These are phyloP conservation scores for Euzetes globulus DNA, from an alignment of 2,888 invertebrate species.

Conservation along the genomic window DNA sequence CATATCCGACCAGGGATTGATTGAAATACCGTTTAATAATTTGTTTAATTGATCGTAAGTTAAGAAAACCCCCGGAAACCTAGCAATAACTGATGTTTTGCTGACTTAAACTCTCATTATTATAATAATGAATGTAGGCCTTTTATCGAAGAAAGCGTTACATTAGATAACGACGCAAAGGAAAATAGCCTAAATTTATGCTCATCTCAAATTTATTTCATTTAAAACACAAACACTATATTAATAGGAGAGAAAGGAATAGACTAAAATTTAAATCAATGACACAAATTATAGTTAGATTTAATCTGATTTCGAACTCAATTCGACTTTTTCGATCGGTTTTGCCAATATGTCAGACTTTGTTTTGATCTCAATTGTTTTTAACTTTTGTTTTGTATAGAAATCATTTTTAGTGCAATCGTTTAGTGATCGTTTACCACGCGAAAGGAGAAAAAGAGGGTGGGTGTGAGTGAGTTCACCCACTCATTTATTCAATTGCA, in stretches of 20 bases:
- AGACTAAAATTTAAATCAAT: neutral
- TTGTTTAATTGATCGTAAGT: conserved; percentile 10
- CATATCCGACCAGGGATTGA: conserved; percentile 9
- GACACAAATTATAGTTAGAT: neutral
- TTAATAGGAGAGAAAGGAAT: neutral
- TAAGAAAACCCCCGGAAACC: neutral
- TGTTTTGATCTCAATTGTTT: conserved; percentile 8
- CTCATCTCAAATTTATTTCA: neutral
- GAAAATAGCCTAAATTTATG: neutral
- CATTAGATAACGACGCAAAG: neutral
- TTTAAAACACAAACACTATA: no score
- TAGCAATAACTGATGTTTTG: neutral
- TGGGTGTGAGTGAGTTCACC: no score
- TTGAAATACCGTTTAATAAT: neutral
- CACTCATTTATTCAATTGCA: neutral
- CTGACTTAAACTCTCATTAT: conserved; percentile 5
- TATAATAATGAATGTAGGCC: neutral
- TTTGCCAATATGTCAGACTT: neutral
- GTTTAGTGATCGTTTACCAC: conserved; percentile 15
- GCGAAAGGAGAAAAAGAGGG: neutral
- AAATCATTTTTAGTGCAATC: neutral
- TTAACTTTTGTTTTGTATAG: neutral
- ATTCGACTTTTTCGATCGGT: neutral
- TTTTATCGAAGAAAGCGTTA: neutral
- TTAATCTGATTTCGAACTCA: neutral